These are phyloP conservation scores for Lithobates sylvaticus DNA, from an alignment of 2,797 vertebrate genomes.

Conservation along the genomic window DNA sequence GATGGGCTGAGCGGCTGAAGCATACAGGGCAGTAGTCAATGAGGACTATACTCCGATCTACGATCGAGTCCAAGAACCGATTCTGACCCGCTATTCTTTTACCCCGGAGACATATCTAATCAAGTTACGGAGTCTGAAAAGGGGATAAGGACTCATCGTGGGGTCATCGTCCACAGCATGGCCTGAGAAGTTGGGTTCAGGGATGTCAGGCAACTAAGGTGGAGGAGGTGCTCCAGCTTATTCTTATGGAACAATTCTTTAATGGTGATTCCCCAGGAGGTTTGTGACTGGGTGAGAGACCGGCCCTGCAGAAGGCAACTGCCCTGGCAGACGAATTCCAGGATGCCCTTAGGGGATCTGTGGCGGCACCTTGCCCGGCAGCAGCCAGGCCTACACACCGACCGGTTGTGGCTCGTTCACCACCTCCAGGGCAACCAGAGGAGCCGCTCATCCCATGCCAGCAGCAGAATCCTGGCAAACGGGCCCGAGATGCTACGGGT, in stretches of 20 bases:
- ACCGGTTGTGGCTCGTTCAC: not conserved
- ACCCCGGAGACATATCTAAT: not conserved
- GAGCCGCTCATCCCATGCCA: too few species aligned
- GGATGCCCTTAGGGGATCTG: not conserved
- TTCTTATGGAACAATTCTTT: not conserved
- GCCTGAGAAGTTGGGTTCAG: not conserved
- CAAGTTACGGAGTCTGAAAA: not conserved
- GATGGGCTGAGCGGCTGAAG: not conserved
- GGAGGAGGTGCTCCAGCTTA: not conserved
- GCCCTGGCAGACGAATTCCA: not conserved
- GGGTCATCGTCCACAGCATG: not conserved
- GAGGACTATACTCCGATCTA: not conserved
- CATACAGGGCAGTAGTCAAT: not conserved
- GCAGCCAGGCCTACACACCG: not conserved
- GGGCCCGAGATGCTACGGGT: too few species aligned
- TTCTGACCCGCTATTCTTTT: not conserved
- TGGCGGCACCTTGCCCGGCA: not conserved
- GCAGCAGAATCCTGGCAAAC: too few species aligned
- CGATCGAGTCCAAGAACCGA: not conserved
- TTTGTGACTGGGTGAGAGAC: not conserved
- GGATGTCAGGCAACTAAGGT: not conserved
- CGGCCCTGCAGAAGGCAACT: not conserved
- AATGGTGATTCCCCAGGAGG: not conserved
- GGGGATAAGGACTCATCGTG: not conserved
- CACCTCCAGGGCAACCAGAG: too few species aligned